A percentile compares a stretch with the other conserved stretches of the same genome.
These are phyloP conservation scores for Caerostris darwini DNA, from an alignment of 1,140 invertebrate genomes.

Conservation along the genomic window DNA sequence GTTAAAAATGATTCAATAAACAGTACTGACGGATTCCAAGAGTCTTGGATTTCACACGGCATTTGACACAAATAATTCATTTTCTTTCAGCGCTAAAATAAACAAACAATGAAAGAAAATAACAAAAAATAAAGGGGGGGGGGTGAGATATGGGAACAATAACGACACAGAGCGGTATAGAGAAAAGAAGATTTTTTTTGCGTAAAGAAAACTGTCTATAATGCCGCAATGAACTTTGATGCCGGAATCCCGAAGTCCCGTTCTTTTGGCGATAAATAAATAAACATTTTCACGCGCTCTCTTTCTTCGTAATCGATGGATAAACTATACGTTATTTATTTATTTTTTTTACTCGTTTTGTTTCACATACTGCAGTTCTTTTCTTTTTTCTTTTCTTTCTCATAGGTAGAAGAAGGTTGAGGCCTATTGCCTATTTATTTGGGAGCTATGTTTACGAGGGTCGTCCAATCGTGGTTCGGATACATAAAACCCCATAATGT, in stretches of 20 bases:
- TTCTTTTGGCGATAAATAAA: conserved; percentile 35
- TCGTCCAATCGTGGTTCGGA: background rate
- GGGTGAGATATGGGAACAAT: conserved; percentile 45
- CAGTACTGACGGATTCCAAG: no score
- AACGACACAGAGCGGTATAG: conserved; percentile 27
- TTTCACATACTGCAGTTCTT: no score
- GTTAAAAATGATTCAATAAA: no score
- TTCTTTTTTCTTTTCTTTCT: background rate
- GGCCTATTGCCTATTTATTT: conserved; percentile 50
- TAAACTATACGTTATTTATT: conserved; percentile 37
- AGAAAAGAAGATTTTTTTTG: conserved; percentile 22
- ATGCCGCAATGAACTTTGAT: conserved; percentile 63
- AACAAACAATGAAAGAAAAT: conserved; percentile 10
- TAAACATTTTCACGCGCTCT: conserved; percentile 32
- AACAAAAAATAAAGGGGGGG: background rate
- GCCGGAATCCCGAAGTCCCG: conserved; percentile 19
- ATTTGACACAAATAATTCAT: background rate
- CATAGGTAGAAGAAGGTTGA: background rate
- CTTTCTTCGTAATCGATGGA: conserved; percentile 17
- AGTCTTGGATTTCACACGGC: background rate
- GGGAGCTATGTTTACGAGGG: conserved; percentile 11
- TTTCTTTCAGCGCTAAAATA: background rate
- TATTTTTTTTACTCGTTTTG: background rate
- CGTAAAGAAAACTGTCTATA: conserved; percentile 42
- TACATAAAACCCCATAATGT: conserved; percentile 32